These are phyloP conservation scores for Odontophorus gujanensis DNA, from an alignment of 2,113 vertebrate species.

Conservation along the genomic window DNA sequence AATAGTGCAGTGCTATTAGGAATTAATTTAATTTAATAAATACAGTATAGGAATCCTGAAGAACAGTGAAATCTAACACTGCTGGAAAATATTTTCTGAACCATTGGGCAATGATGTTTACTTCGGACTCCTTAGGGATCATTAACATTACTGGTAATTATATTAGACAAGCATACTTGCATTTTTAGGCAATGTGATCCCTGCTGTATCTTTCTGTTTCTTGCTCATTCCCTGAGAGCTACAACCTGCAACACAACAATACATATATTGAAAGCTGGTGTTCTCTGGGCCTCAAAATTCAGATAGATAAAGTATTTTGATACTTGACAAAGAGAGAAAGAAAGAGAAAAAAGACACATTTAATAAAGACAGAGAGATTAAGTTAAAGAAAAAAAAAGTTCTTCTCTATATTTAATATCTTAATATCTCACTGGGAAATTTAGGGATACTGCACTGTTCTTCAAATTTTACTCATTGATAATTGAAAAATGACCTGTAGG, in stretches of 20 bases:
- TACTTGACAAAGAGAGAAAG: not conserved
- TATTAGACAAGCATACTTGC: not conserved
- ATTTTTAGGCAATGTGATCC: not conserved
- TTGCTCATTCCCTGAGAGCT: not conserved
- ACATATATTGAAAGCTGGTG: not conserved
- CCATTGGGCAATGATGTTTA: not conserved
- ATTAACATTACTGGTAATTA: not conserved
- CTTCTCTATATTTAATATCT: not conserved
- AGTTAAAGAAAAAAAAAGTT: not conserved
- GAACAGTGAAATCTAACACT: not conserved
- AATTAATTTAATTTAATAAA: not conserved
- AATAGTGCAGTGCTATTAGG: not conserved
- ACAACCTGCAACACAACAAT: not conserved
- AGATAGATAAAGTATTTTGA: not conserved
- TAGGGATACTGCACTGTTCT: not conserved
- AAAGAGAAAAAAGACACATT: not conserved
- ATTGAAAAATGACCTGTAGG: not conserved
- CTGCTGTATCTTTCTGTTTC: not conserved
- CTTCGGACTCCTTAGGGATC: not conserved
- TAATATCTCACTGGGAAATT: not conserved
- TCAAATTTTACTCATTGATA: not conserved
- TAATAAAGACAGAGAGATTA: not conserved
- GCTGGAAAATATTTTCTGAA: not conserved
- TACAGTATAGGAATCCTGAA: not conserved
- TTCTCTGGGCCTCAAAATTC: not conserved